Percentiles rank a stretch among this genome's conserved stretches.
These are phyloP conservation scores for Himantopus leucocephalus DNA, from an alignment of 2,113 vertebrate species.

Conservation along the genomic window DNA sequence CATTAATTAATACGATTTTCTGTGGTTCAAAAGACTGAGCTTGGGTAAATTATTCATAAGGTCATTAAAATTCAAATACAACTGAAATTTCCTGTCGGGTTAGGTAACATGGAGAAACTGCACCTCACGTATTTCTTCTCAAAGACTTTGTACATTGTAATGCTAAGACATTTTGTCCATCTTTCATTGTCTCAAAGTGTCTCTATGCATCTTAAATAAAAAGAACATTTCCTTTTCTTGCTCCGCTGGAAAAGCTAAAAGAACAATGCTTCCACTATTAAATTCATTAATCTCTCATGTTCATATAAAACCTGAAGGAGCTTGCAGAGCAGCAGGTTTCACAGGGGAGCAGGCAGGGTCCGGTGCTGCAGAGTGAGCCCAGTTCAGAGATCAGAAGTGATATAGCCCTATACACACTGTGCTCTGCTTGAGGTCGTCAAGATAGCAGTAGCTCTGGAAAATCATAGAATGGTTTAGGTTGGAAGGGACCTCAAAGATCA, in stretches of 20 bases:
- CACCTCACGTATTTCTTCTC: not conserved
- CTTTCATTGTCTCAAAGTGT: not conserved
- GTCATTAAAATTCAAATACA: constrained; percentile 12
- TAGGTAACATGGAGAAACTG: not conserved
- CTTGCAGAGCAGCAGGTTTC: not conserved
- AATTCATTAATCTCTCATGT: not conserved
- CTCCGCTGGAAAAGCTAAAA: not conserved
- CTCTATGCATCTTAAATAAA: not conserved
- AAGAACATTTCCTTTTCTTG: not conserved
- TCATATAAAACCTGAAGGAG: not conserved
- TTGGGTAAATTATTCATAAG: constrained; percentile 36
- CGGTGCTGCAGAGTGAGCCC: not conserved
- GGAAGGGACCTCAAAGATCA: too few species aligned
- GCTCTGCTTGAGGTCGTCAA: not conserved
- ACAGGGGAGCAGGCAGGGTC: not conserved
- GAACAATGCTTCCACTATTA: not conserved
- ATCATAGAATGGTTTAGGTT: too few species aligned
- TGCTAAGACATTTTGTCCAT: not conserved
- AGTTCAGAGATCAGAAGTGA: not conserved
- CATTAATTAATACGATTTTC: not conserved
- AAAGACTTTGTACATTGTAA: not conserved
- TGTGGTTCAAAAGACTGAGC: not conserved
- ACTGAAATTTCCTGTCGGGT: not conserved
- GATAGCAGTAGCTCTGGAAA: not conserved
- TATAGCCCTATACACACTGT: not conserved